Conservation (phyloP, 2,113 vertebrate species). For the Neofelis nebulosa region DNA sequence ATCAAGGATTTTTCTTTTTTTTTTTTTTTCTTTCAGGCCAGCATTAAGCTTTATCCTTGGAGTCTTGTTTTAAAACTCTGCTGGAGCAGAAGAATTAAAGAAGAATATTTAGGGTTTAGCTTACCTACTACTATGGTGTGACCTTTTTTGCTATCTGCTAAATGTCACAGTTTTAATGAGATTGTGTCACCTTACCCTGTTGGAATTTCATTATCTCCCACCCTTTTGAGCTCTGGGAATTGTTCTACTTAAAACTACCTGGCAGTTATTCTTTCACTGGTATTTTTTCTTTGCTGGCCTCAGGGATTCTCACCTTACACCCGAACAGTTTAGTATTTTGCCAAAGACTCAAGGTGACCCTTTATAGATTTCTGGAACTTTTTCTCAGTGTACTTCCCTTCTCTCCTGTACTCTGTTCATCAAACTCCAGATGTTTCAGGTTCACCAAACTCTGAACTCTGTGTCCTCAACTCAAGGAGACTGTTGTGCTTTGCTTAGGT, state of each 20-base stretch:
- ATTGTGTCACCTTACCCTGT: not conserved
- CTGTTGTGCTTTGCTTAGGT: not conserved
- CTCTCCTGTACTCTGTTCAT: not conserved
- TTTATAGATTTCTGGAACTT: not conserved
- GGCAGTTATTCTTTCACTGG: not conserved
- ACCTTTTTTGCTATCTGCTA: not conserved
- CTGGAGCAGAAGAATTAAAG: not conserved
- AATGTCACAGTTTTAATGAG: not conserved
- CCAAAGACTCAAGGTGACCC: not conserved
- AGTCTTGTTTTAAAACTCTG: not conserved
- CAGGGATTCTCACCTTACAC: not conserved
- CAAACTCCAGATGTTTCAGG: not conserved
- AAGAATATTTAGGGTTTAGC: not conserved
- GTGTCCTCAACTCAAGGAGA: not conserved
- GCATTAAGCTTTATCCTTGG: not conserved
- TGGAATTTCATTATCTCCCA: not conserved
- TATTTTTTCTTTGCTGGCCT: not conserved
- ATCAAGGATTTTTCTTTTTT: not conserved
- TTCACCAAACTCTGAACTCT: not conserved
- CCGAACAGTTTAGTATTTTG: not conserved
- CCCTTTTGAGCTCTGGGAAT: not conserved
- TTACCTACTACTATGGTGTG: not conserved
- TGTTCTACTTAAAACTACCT: not conserved
- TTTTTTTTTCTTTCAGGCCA: not conserved
- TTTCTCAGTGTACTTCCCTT: not conserved